phyloP scores from a whole-genome alignment of 1,140 invertebrate genomes.

The Drosophila varians region DNA sequence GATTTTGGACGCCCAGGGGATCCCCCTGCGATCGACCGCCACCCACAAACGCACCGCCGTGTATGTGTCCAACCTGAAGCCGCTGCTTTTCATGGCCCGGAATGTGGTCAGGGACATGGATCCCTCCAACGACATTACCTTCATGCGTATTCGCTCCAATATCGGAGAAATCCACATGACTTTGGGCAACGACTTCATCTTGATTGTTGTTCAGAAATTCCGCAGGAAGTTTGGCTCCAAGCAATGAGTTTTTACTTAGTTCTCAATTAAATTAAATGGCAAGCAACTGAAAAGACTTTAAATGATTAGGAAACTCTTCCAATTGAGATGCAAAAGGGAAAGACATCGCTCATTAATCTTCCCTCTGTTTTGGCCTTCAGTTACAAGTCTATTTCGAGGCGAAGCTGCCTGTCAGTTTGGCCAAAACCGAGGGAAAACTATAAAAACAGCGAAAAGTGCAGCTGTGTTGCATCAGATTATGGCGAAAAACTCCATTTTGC shows the following conservation, averaged over 20 bases:
- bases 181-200: slow-evolving; percentile 29
- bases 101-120: slow-evolving; percentile 90
- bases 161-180: slow-evolving; percentile 89
- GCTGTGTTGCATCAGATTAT: not conserved
- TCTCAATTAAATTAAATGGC: slow-evolving; percentile 18
- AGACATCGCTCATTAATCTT: slow-evolving; percentile 30
- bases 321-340: not conserved
- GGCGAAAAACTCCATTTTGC: slow-evolving; percentile 4
- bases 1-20: slow-evolving; percentile 44
- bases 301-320: not conserved
- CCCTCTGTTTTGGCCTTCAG: not conserved
- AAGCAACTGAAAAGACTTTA: slow-evolving; percentile 4
- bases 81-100: slow-evolving; percentile 88
- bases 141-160: slow-evolving; percentile 93
- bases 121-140: slow-evolving; percentile 92
- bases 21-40: slow-evolving; percentile 46
- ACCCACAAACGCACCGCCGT: slow-evolving; percentile 23
- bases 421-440: not conserved
- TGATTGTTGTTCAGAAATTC: slow-evolving; percentile 47
- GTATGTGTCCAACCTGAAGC: slow-evolving; percentile 23
- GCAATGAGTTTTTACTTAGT: not conserved
- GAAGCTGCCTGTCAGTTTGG: slow-evolving; percentile 3
- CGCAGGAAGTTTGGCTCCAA: not conserved
- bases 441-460: no score
- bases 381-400: not conserved